Evolutionary conservation across 2,888 invertebrate species (phyloP).

Genomic region (Nezara viridula): DNA sequence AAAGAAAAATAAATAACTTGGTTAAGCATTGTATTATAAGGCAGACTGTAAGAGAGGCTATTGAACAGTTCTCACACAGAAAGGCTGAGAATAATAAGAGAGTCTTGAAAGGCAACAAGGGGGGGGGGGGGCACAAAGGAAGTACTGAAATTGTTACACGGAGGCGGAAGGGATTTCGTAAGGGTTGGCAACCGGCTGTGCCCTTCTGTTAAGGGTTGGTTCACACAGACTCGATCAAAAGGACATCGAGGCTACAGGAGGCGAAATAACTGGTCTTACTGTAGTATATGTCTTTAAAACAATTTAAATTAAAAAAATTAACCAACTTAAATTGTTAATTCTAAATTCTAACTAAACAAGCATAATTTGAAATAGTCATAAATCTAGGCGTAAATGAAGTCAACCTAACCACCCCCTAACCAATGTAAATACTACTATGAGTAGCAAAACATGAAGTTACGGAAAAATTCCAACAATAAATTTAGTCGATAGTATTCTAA

Average conservation of each 20-base stretch:
- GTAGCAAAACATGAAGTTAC: too few relatives aligned
- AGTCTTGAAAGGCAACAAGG: constrained; percentile 46
- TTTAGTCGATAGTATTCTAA: too few relatives aligned
- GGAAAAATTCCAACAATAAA: too few relatives aligned
- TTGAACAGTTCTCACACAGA: background rate
- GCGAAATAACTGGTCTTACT: background rate
- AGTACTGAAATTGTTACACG: constrained; percentile 50
- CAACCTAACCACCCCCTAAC: too few relatives aligned
- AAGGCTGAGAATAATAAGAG: background rate
- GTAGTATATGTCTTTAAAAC: background rate
- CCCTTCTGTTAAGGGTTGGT: constrained; percentile 45
- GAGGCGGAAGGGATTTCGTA: constrained; percentile 55
- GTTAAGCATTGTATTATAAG: too few relatives aligned
- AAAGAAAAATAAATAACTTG: constrained; percentile 45
- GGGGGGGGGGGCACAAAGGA: constrained; percentile 27
- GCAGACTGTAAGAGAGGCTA: background rate
- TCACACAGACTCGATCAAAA: background rate
- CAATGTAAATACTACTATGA: too few relatives aligned
- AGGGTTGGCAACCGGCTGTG: constrained; percentile 48
- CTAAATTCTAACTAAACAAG: too few relatives aligned
- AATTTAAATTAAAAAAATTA: background rate
- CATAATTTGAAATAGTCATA: too few relatives aligned
- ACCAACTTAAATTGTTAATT: background rate
- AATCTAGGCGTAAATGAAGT: too few relatives aligned
- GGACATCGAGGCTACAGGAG: background rate